Percentiles rank a stretch among this genome's conserved stretches.
Conservation (phyloP, 2,888 invertebrate species). For the Dasysyrphus albostriatus region DNA sequence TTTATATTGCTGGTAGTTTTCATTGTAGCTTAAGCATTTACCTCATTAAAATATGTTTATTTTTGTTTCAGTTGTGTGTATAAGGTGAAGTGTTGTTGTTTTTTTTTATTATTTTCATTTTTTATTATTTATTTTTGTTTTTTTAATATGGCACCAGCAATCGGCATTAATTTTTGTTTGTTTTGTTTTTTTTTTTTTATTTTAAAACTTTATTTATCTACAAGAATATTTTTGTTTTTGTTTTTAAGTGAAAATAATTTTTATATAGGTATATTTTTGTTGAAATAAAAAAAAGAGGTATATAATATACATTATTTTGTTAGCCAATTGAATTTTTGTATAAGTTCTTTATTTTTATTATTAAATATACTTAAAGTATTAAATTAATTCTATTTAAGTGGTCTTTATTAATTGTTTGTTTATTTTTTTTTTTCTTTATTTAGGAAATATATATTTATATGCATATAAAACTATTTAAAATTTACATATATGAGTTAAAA, state of each 20-base stretch:
- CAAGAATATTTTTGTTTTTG: constrained; percentile 33
- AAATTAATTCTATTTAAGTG: constrained; percentile 44
- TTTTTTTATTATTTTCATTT: constrained; percentile 16
- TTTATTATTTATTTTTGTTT: not conserved
- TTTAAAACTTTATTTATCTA: constrained; percentile 47
- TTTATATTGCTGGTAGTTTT: constrained; percentile 32
- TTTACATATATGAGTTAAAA: constrained; percentile 14
- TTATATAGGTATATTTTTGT: not conserved
- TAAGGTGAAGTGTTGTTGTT: constrained; percentile 9
- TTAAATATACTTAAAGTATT: constrained; percentile 47
- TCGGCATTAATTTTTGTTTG: constrained; percentile 43
- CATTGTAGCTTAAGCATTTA: constrained; percentile 56
- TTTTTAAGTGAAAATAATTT: constrained; percentile 30
- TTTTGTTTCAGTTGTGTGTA: constrained; percentile 36
- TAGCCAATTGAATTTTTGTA: constrained; percentile 20
- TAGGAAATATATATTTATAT: constrained; percentile 20
- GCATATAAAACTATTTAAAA: constrained; percentile 14
- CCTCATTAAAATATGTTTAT: constrained; percentile 30
- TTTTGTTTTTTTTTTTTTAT: constrained; percentile 47
- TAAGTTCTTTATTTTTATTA: constrained; percentile 1
- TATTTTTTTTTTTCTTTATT: not conserved
- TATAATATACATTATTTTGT: not conserved
- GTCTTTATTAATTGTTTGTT: constrained; percentile 10
- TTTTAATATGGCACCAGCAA: constrained; percentile 66
- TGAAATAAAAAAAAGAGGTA: constrained; percentile 15